Evolutionary conservation across 2,113 vertebrate genomes (phyloP).

Genomic region (Mirza zaza): DNA sequence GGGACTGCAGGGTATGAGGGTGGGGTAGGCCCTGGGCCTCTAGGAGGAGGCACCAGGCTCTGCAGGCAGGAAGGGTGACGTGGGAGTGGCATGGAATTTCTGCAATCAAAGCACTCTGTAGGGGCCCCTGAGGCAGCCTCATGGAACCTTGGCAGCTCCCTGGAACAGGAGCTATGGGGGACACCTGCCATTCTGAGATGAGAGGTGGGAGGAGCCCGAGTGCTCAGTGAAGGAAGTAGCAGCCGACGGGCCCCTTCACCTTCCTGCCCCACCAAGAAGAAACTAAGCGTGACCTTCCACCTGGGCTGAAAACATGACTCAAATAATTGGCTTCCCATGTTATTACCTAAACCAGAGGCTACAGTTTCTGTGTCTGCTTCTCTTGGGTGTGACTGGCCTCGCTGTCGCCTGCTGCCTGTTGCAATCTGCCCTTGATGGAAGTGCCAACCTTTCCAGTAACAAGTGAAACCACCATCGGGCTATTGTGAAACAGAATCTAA

Average conservation of each 20-base stretch:
- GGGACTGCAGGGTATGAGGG: neutral
- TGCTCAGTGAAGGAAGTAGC: neutral
- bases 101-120: neutral
- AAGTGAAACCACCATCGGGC: neutral
- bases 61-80: neutral
- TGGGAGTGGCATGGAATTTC: neutral
- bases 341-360: neutral
- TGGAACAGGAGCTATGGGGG: neutral
- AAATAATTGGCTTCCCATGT: neutral
- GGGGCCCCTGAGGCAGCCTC: neutral
- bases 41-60: neutral
- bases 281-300: neutral
- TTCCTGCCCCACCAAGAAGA: neutral
- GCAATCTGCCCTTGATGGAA: neutral
- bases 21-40: neutral
- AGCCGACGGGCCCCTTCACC: neutral
- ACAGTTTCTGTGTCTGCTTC: neutral
- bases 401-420: neutral
- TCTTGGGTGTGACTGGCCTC: neutral
- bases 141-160: neutral
- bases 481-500: constrained; percentile 29
- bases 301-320: neutral
- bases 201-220: neutral
- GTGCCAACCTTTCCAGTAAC: constrained; percentile 19
- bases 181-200: neutral